These are phyloP conservation scores for Ferrisia virgata DNA, from an alignment of 2,888 invertebrate species.

Conservation along the genomic window DNA sequence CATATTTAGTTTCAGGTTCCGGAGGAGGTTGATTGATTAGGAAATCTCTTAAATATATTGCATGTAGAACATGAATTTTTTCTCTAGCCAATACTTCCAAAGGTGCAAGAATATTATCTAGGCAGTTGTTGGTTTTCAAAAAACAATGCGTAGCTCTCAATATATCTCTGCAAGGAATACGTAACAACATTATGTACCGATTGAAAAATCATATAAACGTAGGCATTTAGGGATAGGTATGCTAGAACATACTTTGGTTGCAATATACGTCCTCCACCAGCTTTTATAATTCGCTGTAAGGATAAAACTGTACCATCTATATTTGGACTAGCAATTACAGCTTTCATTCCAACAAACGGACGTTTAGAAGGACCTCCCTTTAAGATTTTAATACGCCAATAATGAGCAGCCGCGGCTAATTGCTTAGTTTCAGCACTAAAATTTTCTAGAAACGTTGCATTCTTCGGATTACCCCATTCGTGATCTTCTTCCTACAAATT, in stretches of 20 bases:
- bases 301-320: conserved; percentile 57
- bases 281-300: conserved; percentile 67
- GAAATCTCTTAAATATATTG: conserved; percentile 63
- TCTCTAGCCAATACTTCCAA: conserved; percentile 59
- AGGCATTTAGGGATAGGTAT: neutral
- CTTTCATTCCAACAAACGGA: conserved; percentile 58
- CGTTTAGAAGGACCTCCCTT: conserved; percentile 53
- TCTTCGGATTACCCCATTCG: conserved; percentile 77
- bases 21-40: conserved; percentile 53
- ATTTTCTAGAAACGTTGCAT: conserved; percentile 55
- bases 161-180: conserved; percentile 54
- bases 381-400: conserved; percentile 65
- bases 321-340: conserved; percentile 61
- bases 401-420: conserved; percentile 58
- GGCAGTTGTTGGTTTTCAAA: conserved; percentile 58
- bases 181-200: neutral
- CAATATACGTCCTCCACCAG: conserved; percentile 72
- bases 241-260: conserved; percentile 48
- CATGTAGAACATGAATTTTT: conserved; percentile 62
- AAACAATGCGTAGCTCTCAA: conserved; percentile 69
- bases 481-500: conserved; percentile 69
- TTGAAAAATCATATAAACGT: neutral
- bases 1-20: conserved; percentile 41
- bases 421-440: conserved; percentile 54
- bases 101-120: conserved; percentile 58